These are phyloP conservation scores for Listronotus bonariensis DNA, from an alignment of 1,140 invertebrate species.

Conservation along the genomic window DNA sequence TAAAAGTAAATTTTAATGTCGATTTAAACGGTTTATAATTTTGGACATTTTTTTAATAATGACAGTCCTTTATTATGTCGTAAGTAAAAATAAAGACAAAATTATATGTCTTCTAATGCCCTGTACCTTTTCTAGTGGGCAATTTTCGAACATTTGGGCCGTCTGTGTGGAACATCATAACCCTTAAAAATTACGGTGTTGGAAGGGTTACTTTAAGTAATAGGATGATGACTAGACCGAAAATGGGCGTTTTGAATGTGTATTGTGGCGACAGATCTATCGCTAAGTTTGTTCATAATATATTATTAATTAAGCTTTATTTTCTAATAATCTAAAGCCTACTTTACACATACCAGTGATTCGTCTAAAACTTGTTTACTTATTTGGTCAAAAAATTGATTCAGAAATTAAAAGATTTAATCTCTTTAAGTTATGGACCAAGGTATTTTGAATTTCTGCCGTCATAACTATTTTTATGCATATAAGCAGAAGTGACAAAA, in stretches of 20 bases:
- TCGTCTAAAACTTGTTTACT: too few species aligned
- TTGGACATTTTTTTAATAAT: slow-evolving; percentile 16
- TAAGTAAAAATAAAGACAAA: slow-evolving; percentile 28
- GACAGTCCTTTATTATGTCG: slow-evolving; percentile 20
- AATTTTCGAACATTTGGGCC: slow-evolving; percentile 6
- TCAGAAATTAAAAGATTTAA: too few species aligned
- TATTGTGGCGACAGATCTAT: background rate
- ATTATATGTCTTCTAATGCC: slow-evolving; percentile 19
- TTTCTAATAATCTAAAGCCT: too few species aligned
- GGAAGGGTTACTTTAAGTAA: slow-evolving; percentile 13
- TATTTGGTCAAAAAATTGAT: too few species aligned
- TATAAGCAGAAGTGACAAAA: too few species aligned
- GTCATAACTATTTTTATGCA: too few species aligned
- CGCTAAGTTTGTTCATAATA: background rate
- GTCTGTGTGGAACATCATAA: slow-evolving; percentile 2
- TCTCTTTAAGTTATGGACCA: too few species aligned
- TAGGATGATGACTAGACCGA: background rate
- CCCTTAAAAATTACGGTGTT: slow-evolving; percentile 7
- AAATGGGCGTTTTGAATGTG: background rate
- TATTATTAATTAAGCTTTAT: background rate
- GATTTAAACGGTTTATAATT: slow-evolving; percentile 30
- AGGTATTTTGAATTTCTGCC: too few species aligned
- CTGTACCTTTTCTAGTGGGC: background rate
- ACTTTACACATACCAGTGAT: too few species aligned
- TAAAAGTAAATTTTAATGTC: slow-evolving; percentile 19